Conservation (phyloP, 2,113 vertebrate species). For the Zosterops japonicus region DNA sequence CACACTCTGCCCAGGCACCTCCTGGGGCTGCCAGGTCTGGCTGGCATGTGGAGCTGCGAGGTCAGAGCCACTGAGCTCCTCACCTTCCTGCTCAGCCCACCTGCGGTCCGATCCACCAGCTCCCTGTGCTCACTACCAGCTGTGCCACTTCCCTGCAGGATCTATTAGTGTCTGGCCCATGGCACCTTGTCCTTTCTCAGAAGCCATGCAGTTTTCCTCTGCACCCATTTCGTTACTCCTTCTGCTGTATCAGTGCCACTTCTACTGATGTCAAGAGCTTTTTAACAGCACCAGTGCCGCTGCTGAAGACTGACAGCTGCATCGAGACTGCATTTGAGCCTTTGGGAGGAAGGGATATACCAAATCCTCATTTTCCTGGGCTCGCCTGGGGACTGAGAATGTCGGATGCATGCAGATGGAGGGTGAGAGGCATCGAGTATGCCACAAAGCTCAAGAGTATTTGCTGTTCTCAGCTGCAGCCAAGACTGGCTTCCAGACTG, state of each 20-base stretch:
- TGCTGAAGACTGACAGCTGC: constrained; percentile 41
- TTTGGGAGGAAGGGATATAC: not conserved
- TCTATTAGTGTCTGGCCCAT: not conserved
- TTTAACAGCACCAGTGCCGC: constrained; percentile 10
- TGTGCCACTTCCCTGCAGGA: not conserved
- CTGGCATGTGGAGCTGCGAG: accelerated
- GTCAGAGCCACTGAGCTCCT: not conserved
- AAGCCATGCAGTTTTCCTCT: not conserved
- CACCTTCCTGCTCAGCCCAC: not conserved
- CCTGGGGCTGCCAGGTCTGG: not conserved
- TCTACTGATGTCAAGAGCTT: constrained; percentile 20
- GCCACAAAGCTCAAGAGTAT: not conserved
- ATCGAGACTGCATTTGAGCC: constrained; percentile 2
- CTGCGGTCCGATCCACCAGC: accelerated
- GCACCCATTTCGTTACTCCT: not conserved
- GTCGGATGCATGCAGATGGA: not conserved
- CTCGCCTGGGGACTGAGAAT: not conserved
- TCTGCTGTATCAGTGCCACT: not conserved
- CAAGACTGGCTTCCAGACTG: not conserved
- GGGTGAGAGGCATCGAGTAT: not conserved
- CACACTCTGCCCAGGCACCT: not conserved
- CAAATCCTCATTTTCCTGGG: not conserved
- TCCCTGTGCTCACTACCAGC: not conserved
- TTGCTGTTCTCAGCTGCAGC: not conserved
- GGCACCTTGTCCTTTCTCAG: not conserved